A percentile compares a stretch with the other conserved stretches of the same genome.
phyloP scores from a whole-genome alignment of 2,113 vertebrate species.

The Hippocampus zosterae region DNA sequence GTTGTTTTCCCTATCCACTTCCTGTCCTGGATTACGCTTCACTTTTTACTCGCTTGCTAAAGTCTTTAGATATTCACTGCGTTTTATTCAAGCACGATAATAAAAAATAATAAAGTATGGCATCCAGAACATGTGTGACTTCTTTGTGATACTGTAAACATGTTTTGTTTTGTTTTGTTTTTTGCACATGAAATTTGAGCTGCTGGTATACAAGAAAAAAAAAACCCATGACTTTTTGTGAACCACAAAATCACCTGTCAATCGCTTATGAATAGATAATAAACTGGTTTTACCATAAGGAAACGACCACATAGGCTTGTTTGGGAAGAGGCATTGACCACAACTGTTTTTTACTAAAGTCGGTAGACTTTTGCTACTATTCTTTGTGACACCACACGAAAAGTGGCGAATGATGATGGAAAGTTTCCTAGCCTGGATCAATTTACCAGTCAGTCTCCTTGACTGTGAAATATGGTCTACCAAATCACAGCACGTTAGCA shows the following conservation, averaged over 20 bases:
- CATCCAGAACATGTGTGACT: slow-evolving; percentile 74
- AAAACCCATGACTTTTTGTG: no score
- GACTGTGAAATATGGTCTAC: no score
- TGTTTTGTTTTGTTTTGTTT: no score
- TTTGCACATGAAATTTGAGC: no score
- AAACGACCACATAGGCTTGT: neutral
- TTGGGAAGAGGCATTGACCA: neutral
- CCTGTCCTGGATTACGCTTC: slow-evolving; percentile 86
- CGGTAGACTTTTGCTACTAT: neutral
- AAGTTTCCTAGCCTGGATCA: neutral
- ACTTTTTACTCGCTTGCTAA: slow-evolving; percentile 82
- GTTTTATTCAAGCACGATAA: slow-evolving; percentile 89
- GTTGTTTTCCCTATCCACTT: slow-evolving; percentile 80
- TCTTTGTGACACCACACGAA: neutral
- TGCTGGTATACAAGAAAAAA: no score
- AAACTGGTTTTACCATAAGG: neutral
- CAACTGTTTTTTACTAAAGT: neutral
- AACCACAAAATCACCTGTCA: neutral
- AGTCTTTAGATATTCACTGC: slow-evolving; percentile 85
- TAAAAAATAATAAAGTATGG: slow-evolving; percentile 82
- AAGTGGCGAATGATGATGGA: neutral
- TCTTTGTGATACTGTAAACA: slow-evolving; percentile 1
- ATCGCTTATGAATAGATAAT: no score
- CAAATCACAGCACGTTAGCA: no score
- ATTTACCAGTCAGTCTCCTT: no score